Conservation (phyloP, 2,888 invertebrate genomes). For the Drosophila seclusa region DNA sequence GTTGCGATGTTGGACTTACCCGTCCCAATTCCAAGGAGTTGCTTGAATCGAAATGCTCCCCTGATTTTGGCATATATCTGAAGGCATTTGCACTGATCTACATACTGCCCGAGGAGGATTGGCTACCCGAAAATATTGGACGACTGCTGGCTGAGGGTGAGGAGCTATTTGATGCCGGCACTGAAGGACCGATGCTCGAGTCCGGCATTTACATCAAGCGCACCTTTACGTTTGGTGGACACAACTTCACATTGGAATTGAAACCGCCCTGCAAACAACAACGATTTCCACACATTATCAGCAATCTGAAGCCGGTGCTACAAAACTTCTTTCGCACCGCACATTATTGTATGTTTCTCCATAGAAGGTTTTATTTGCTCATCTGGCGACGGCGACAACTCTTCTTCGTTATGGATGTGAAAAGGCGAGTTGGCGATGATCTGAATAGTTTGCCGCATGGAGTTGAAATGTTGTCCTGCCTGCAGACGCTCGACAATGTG, state of each 20-base stretch:
- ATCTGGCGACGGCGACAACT: constrained; percentile 76
- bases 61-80: constrained; percentile 72
- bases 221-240: constrained; percentile 71
- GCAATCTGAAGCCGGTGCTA: constrained; percentile 45
- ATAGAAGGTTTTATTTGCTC: constrained; percentile 67
- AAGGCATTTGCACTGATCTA: constrained; percentile 81
- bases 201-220: constrained; percentile 62
- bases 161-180: constrained; percentile 41
- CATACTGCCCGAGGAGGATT: constrained; percentile 78
- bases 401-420: constrained; percentile 81
- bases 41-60: constrained; percentile 32
- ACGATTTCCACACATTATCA: constrained; percentile 41
- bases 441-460: constrained; percentile 53
- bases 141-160: constrained; percentile 75
- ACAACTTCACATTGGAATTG: constrained; percentile 76
- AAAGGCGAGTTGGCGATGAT: constrained; percentile 62
- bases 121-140: constrained; percentile 76
- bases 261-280: constrained; percentile 34
- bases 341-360: constrained; percentile 72
- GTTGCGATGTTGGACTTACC: constrained; percentile 16
- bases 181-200: constrained; percentile 22
- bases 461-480: constrained; percentile 71
- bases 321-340: constrained; percentile 70
- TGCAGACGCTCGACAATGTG: constrained; percentile 73
- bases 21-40: constrained; percentile 29